Conservation (phyloP, 2,113 vertebrate genomes). For the Paramisgurnus dabryanus region DNA sequence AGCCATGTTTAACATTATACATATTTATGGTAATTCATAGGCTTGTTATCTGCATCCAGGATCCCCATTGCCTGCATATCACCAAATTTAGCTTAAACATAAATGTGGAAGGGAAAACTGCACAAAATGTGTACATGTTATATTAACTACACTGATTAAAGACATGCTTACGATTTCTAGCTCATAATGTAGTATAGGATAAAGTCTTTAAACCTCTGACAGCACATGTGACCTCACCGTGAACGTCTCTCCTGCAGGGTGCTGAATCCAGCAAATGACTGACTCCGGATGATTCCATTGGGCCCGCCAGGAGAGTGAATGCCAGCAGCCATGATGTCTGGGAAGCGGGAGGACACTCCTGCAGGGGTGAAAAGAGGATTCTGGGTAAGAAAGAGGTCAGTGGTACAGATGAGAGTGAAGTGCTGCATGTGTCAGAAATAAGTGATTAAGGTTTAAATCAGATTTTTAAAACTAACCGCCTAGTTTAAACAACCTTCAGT, state of each 20-base stretch:
- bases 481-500: background rate
- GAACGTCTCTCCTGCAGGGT: conserved; percentile 92
- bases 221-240: conserved; percentile 73
- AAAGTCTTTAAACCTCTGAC: background rate
- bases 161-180: background rate
- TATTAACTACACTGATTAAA: too few relatives aligned
- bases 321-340: conserved; percentile 94
- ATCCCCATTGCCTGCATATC: too few relatives aligned
- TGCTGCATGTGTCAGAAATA: background rate
- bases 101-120: too few relatives aligned
- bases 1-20: too few relatives aligned
- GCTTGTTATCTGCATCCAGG: too few relatives aligned
- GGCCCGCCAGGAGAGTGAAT: conserved; percentile 94
- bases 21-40: too few relatives aligned
- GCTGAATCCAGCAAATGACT: conserved; percentile 97
- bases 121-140: background rate
- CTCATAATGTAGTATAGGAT: background rate
- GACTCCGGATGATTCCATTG: conserved; percentile 96
- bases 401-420: conserved; percentile 2
- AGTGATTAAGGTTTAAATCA: background rate
- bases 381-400: conserved; percentile 39
- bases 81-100: too few relatives aligned
- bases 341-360: conserved; percentile 87
- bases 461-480: too few relatives aligned
- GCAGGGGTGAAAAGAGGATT: conserved; percentile 59